These are phyloP conservation scores for Neoarius graeffei DNA, from an alignment of 2,113 vertebrate genomes.

Conservation along the genomic window DNA sequence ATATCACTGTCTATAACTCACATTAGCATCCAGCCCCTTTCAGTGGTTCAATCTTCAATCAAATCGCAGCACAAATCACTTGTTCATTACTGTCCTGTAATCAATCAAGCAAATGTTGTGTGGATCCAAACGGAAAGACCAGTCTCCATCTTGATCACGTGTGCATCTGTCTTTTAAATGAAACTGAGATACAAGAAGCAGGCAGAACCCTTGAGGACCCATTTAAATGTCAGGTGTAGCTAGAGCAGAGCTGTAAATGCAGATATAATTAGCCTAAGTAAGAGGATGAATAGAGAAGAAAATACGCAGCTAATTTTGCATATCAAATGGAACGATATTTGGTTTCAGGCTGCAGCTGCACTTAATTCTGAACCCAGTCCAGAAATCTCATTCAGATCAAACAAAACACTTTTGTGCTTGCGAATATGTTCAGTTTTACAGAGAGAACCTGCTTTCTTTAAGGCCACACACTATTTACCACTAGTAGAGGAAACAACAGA, in stretches of 20 bases:
- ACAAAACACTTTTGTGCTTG: background rate
- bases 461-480: background rate
- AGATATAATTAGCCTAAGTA: background rate
- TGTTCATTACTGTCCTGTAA: background rate
- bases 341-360: slow-evolving; percentile 1
- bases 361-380: background rate
- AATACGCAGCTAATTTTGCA: background rate
- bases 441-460: background rate
- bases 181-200: background rate
- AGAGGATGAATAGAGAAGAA: background rate
- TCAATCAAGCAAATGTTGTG: background rate
- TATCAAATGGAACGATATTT: background rate
- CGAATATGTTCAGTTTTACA: background rate
- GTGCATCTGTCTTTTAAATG: slow-evolving; percentile 12
- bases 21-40: background rate
- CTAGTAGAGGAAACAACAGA: background rate
- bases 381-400: background rate
- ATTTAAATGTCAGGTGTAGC: background rate
- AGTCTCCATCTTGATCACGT: background rate
- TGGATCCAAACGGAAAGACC: background rate
- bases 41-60: background rate
- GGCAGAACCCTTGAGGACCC: background rate
- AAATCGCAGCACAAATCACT: background rate
- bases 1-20: background rate
- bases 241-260: background rate